Conservation (phyloP, 1,140 invertebrate genomes). For the Drosophila quadrilineata region DNA sequence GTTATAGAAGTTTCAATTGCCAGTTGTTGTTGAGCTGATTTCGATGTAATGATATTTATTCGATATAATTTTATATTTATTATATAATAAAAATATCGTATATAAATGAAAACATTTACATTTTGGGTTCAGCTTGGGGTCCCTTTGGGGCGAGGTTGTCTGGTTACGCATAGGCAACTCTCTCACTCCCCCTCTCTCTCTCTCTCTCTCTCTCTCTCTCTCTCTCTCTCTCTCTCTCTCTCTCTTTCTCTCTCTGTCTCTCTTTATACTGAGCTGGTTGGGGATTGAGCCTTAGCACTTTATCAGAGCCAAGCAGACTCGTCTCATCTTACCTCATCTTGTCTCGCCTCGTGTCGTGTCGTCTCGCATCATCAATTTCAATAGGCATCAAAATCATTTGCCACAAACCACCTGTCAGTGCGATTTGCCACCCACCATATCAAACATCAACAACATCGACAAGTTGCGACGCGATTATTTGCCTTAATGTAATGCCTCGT, state of each 20-base stretch:
- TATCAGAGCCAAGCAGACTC: constrained; percentile 31
- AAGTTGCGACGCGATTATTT: constrained; percentile 60
- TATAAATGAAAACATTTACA: constrained; percentile 69
- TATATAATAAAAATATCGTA: too few relatives aligned
- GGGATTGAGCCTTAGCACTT: constrained; percentile 8
- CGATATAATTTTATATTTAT: too few relatives aligned
- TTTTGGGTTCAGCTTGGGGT: constrained; percentile 19
- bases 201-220: too few relatives aligned
- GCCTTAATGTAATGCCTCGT: constrained; percentile 44
- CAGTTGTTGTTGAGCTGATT: constrained; percentile 65
- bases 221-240: too few relatives aligned
- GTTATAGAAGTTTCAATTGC: constrained; percentile 21
- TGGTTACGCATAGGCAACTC: neutral
- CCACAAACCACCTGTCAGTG: constrained; percentile 64
- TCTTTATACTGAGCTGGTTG: too few relatives aligned
- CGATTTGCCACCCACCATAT: neutral
- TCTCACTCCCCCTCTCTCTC: too few relatives aligned
- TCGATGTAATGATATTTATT: constrained; percentile 73
- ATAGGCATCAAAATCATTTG: constrained; percentile 46
- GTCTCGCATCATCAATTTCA: constrained; percentile 42
- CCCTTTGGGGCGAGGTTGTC: neutral
- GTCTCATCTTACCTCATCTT: neutral
- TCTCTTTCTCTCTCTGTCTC: too few relatives aligned
- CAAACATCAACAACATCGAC: constrained; percentile 28
- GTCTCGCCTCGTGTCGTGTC: neutral